A percentile compares a stretch with the other conserved stretches of the same genome.
These are phyloP conservation scores for Anguilla obscura DNA, from an alignment of 2,797 vertebrate species.

Conservation along the genomic window DNA sequence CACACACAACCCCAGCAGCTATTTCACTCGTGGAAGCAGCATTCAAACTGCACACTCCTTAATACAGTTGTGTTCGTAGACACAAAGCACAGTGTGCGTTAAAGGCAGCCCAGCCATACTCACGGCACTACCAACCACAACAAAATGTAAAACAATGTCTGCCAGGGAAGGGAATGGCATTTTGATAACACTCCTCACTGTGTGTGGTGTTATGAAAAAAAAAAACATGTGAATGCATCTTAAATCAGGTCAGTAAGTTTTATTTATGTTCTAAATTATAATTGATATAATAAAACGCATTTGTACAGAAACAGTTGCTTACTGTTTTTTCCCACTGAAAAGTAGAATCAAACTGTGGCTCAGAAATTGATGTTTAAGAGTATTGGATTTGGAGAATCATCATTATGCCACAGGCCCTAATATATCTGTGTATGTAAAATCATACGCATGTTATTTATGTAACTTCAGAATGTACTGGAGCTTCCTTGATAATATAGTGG, in stretches of 20 bases:
- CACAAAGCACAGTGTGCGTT: background rate
- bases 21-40: background rate
- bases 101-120: background rate
- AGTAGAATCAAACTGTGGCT: background rate
- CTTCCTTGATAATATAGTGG: background rate
- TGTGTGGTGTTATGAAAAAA: background rate
- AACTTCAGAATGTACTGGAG: background rate
- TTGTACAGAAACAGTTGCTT: too few species aligned
- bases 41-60: background rate
- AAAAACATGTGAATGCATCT: background rate
- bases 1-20: background rate
- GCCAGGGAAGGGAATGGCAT: background rate
- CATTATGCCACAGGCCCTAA: background rate
- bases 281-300: background rate
- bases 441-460: background rate
- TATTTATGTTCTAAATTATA: background rate
- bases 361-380: background rate
- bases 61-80: background rate
- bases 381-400: background rate
- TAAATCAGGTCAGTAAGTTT: slow-evolving; percentile 3
- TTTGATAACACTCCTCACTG: background rate
- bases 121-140: background rate
- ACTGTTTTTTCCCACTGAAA: too few species aligned
- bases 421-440: background rate
- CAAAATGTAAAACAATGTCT: too few species aligned